phyloP scores from a whole-genome alignment of 1,140 invertebrate species.

The Listronotus bonariensis region DNA sequence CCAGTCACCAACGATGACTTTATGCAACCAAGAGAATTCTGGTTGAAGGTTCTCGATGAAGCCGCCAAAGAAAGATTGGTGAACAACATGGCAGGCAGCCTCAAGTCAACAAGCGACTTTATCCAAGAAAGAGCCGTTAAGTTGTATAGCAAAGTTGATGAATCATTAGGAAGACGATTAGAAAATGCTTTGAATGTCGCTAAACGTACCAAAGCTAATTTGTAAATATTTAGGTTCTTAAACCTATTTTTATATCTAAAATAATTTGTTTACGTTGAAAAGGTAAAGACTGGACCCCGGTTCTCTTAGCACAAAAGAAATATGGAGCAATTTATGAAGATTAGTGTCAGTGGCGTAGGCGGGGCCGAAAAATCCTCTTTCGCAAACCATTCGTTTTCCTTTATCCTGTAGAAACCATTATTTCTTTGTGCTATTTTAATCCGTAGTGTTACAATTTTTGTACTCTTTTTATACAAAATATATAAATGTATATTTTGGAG shows the following conservation, averaged over 20 bases:
- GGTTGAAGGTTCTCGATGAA: conserved; percentile 75
- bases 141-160: conserved; percentile 72
- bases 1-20: conserved; percentile 89
- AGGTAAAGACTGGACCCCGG: neutral
- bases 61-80: conserved; percentile 74
- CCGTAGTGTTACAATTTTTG: too few relatives aligned
- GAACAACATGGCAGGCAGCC: conserved; percentile 78
- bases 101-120: conserved; percentile 80
- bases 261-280: neutral
- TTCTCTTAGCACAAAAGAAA: neutral
- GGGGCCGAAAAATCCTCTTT: too few relatives aligned
- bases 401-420: too few relatives aligned
- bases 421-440: too few relatives aligned
- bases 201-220: conserved; percentile 44
- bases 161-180: conserved; percentile 69
- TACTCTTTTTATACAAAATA: too few relatives aligned
- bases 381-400: too few relatives aligned
- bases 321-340: too few relatives aligned
- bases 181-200: conserved; percentile 61
- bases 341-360: too few relatives aligned
- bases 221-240: too few relatives aligned
- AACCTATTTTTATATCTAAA: conserved; percentile 2
- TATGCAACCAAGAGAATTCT: conserved; percentile 81
- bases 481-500: too few relatives aligned
- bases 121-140: conserved; percentile 84